Base-by-base conservation (phyloP, 2,113 vertebrate genomes). In the Pavo muticus region DNA sequence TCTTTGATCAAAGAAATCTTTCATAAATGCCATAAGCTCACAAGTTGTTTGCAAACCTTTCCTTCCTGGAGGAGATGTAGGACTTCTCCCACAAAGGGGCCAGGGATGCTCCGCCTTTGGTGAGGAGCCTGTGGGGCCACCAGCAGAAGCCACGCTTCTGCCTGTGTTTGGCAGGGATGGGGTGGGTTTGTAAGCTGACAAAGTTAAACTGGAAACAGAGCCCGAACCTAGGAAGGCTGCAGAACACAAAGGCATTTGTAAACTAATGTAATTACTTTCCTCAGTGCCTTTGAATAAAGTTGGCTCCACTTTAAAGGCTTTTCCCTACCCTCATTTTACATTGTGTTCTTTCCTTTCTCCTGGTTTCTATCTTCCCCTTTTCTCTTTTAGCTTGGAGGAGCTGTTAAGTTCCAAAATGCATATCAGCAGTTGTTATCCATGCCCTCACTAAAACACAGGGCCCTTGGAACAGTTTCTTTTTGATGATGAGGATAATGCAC, bases 301-400 rank as follows among this genome's bases (percentile, higher is more conserved):
- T 97, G 93, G 94, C 90, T 94, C 73, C 64, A 87, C 93, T 95
- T 96, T 88, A 97, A 97, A 97, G 91, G 76, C 82, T 94, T 93
- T 81, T 93, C 35, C n/a, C 76, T 96, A 59, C 67, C 68, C 95
- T 97, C 60, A 39, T 69, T 97, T 94, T 88, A 84, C 40, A 65
- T 94, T 90, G 50, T 11, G 54, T 93, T 88, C 89, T 93, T 94
- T 90, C 81, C 91, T 94, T 88, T 94, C 92, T 93, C 90, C 78
- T 91, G 54, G 18, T 75, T 94, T 94, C 59, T 76, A 0, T 86
- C 57, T 84, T 78, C 56, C n/a, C 17, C 3, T 37, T 47, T 48
- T 35, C 70, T 40, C 20, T 87, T 79, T 79, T 78, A 78, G 85
- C 81, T 81, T 84, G 32, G 60, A 95, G 91, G 91, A 92, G 61